Evolutionary conservation across 1,140 invertebrate species (phyloP).

Genomic region (Xylocopa sonorina): DNA sequence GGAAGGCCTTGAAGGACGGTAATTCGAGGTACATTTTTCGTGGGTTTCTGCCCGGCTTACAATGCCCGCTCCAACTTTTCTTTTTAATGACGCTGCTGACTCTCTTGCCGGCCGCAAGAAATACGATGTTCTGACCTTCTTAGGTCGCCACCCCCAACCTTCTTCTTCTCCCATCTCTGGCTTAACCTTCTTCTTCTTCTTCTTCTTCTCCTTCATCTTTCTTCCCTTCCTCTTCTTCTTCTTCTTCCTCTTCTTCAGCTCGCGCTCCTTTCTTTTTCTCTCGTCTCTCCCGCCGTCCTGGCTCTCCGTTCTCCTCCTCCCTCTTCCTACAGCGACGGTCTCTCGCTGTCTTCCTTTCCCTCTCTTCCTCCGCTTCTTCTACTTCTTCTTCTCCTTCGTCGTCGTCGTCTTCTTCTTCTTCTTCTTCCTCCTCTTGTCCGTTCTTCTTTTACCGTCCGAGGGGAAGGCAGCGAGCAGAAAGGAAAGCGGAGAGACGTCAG

Average conservation of each 20-base stretch:
- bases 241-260: slow-evolving; percentile 7
- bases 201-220: not conserved
- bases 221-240: not conserved
- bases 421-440: not conserved
- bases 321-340: not conserved
- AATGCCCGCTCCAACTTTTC: slow-evolving; percentile 34
- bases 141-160: slow-evolving; percentile 47
- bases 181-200: slow-evolving; percentile 9
- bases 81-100: slow-evolving; percentile 46
- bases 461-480: slow-evolving; percentile 16
- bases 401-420: not conserved
- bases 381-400: not conserved
- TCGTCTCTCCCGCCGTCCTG: not conserved
- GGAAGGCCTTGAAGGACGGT: not conserved
- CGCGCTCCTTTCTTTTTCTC: not conserved
- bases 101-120: slow-evolving; percentile 28
- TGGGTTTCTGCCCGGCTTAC: slow-evolving; percentile 19
- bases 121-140: slow-evolving; percentile 53
- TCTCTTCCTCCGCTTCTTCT: not conserved
- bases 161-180: not conserved
- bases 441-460: slow-evolving; percentile 22
- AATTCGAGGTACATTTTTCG: slow-evolving; percentile 20
- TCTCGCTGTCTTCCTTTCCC: not conserved
- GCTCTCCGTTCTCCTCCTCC: not conserved
- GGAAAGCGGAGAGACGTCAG: slow-evolving; percentile 35